Conservation (phyloP, 2,113 vertebrate species). For the Muscicapa adusta region DNA sequence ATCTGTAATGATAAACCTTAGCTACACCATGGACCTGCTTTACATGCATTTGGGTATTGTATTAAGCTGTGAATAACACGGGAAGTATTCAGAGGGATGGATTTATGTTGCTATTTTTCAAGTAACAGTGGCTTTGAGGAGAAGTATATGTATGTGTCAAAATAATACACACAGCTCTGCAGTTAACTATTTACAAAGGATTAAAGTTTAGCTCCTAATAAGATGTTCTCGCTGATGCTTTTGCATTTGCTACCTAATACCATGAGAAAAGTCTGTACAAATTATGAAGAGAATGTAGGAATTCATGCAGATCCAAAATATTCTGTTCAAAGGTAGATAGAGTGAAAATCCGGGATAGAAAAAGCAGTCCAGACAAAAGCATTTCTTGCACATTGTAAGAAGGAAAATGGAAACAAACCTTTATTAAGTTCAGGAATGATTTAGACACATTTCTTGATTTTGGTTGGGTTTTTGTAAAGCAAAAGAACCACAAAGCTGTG, state of each 20-base stretch:
- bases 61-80: constrained; percentile 31
- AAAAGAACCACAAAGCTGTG: background rate
- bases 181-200: constrained; percentile 51
- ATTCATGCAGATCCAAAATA: constrained; percentile 17
- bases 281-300: background rate
- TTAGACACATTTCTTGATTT: background rate
- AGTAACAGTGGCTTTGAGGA: constrained; percentile 8
- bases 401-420: background rate
- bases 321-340: background rate
- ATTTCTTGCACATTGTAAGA: background rate
- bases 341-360: background rate
- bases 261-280: background rate
- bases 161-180: constrained; percentile 1
- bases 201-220: constrained; percentile 50
- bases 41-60: background rate
- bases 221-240: constrained; percentile 31
- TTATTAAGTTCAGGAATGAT: background rate
- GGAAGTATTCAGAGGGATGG: background rate
- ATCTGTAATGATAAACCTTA: background rate
- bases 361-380: background rate
- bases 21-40: background rate
- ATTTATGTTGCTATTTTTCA: constrained; percentile 36
- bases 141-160: background rate
- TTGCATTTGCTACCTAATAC: constrained; percentile 7
- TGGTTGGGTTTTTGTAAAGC: background rate